A percentile compares a stretch with the other conserved stretches of the same genome.
Conservation (phyloP, 2,888 invertebrate genomes). For the Agrenia bidenticulata region DNA sequence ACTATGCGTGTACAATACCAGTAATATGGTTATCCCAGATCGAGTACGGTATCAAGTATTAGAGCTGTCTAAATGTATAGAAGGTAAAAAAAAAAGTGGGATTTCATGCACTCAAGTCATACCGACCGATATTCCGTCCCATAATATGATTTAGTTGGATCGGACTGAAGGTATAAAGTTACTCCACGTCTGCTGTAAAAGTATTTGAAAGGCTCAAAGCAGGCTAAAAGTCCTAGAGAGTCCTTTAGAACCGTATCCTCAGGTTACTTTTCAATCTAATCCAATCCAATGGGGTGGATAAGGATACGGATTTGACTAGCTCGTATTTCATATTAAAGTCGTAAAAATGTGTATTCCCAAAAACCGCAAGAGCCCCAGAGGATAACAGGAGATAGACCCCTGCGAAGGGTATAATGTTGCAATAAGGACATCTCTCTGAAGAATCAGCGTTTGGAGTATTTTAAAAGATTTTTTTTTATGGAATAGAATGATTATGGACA, state of each 20-base stretch:
- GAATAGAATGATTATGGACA: no score
- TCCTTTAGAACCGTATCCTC: neutral
- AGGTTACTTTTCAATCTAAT: conserved; percentile 23
- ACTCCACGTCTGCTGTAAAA: neutral
- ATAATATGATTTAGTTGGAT: conserved; percentile 10
- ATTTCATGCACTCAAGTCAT: neutral
- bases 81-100: neutral
- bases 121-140: neutral
- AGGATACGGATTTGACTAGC: conserved; percentile 28
- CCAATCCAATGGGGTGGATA: conserved; percentile 35
- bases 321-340: conserved; percentile 28
- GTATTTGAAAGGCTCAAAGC: neutral
- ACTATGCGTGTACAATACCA: neutral
- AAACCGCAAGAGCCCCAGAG: conserved; percentile 17
- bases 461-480: no score
- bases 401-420: no score
- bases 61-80: neutral
- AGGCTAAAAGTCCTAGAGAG: no score
- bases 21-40: neutral
- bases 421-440: no score
- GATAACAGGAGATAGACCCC: no score
- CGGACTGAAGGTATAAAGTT: conserved; percentile 10
- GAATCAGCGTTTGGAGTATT: no score
- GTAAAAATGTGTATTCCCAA: conserved; percentile 24
- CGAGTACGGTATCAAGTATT: neutral